Conservation (phyloP, 2,888 invertebrate species). For the Caenorhabditis afra region DNA sequence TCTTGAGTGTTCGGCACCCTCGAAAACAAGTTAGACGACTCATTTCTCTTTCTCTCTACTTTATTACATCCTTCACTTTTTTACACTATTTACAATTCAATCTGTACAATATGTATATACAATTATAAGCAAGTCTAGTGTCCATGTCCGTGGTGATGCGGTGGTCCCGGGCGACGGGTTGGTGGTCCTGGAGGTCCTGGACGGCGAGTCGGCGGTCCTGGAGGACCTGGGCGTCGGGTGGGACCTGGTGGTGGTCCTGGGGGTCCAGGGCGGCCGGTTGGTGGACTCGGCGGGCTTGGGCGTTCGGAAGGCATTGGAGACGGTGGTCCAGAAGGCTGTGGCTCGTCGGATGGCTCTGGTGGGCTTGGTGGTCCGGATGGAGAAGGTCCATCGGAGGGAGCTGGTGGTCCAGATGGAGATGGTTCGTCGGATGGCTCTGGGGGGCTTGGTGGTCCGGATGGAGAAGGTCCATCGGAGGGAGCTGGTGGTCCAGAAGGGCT, state of each 20-base stretch:
- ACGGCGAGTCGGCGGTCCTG: constrained; percentile 36
- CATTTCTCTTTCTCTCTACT: background rate
- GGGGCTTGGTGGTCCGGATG: constrained; percentile 8
- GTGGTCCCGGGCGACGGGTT: constrained; percentile 25
- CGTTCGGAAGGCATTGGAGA: constrained; percentile 12
- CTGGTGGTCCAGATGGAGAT: constrained; percentile 1
- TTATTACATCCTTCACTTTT: constrained; percentile 8
- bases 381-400: constrained; percentile 8
- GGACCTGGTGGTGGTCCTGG: constrained; percentile 14
- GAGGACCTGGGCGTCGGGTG: constrained; percentile 15
- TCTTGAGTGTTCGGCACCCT: background rate
- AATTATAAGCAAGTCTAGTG: constrained; percentile 6
- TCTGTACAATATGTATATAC: constrained; percentile 1
- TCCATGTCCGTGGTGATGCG: constrained; percentile 18
- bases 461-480: constrained; percentile 10
- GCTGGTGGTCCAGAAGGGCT: constrained; percentile 2
- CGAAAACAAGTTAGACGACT: constrained; percentile 12
- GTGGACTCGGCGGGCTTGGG: background rate
- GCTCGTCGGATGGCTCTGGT: background rate
- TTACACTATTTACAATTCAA: constrained; percentile 8
- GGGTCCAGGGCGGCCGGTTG: background rate
- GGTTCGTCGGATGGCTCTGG: constrained; percentile 6
- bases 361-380: background rate
- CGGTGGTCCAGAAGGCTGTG: constrained; percentile 8
- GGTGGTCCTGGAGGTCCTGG: constrained; percentile 42